phyloP scores from a whole-genome alignment of 1,140 invertebrate species.

The Leptestheria dahalacensis region DNA sequence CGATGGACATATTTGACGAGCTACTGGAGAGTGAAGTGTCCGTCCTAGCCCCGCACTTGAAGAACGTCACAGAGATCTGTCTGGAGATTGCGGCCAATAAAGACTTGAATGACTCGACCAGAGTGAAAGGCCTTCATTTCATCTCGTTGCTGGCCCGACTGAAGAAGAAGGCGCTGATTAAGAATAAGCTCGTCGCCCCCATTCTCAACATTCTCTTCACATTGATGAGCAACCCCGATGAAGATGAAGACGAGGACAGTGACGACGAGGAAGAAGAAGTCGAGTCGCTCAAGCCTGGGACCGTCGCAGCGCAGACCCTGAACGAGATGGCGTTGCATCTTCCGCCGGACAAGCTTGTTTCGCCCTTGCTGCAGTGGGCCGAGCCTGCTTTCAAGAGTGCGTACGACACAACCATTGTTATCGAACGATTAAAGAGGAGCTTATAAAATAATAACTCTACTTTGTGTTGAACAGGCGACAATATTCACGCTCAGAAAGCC shows the following conservation, averaged over 20 bases:
- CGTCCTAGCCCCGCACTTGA: constrained; percentile 46
- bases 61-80: constrained; percentile 46
- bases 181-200: constrained; percentile 53
- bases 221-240: constrained; percentile 42
- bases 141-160: constrained; percentile 43
- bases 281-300: constrained; percentile 39
- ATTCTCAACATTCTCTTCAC: constrained; percentile 50
- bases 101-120: constrained; percentile 37
- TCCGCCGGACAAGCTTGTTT: constrained; percentile 58
- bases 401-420: neutral
- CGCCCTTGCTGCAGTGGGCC: constrained; percentile 39
- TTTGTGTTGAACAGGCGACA: constrained; percentile 22
- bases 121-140: constrained; percentile 48
- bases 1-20: constrained; percentile 55
- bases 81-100: constrained; percentile 41
- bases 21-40: constrained; percentile 47
- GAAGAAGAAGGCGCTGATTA: constrained; percentile 57
- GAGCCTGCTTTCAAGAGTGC: constrained; percentile 17
- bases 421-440: neutral
- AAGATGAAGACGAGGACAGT: constrained; percentile 41
- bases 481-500: constrained; percentile 46
- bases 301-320: constrained; percentile 52
- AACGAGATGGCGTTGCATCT: constrained; percentile 59
- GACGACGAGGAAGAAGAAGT: constrained; percentile 39
- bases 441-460: neutral